Evolutionary conservation across 2,888 invertebrate genomes (phyloP), one percentile per base, ranked within the genome.

Genomic region (Ochlodes sylvanus): DNA sequence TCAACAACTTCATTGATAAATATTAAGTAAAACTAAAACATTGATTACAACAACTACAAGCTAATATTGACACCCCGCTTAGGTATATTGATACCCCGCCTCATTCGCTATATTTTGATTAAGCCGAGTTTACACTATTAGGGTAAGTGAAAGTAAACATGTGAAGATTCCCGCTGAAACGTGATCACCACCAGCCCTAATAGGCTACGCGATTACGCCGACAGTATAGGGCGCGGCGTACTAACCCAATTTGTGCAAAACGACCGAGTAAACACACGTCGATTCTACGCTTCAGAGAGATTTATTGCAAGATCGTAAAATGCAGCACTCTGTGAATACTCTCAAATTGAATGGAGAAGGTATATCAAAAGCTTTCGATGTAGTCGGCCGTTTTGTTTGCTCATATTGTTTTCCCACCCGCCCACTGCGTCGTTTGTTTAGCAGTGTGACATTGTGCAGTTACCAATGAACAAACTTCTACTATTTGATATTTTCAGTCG

Each of bases 231-330:
- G 81, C 85, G 81, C 84, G 84, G 85, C 73, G 82, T 81, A 83
- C 85, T 90, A 89, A 90, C 88, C 89, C 86, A 90, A 89, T 91
- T 91, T 87, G 84, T 79, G 79, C 83, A 84, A 85, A 89, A 89
- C 84, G 88, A 84, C 84, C 82, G 77, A 80, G 83, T 87, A 89
- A 88, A 88, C 87, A 89, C 79, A 85, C 85, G 81, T 79, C 81
- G 81, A 84, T 81, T 81, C 82, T 83, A 80, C 80, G 81, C 82
- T 79, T 76, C 77, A 73, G 76, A 63, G 78, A 84, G 88, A 89
- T 90, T 89, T 88, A 89, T 88, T 79, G 80, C 82, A 78, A 76
- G 80, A 81, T 84, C 85, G 83, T 89, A 86, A 89, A 88, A 82
- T 85, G 83, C 83, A 84, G 79, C 76, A 75, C 80, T 78, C 64